Base-by-base conservation (phyloP, 2,888 invertebrate species). In the Cynaeus angustus region DNA sequence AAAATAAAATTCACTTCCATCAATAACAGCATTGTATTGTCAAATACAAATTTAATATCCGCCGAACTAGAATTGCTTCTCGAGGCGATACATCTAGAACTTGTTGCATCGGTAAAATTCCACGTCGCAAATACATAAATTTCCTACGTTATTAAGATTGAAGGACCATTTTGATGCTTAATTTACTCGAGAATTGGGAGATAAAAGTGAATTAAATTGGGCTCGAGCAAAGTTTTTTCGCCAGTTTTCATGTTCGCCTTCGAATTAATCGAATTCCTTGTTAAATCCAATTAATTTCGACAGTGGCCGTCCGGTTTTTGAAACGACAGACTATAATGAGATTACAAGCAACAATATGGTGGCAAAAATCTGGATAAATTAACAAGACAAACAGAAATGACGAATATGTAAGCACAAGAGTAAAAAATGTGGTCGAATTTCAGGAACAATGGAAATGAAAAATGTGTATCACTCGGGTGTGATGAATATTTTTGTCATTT, bases 21-120 rank as follows among this genome's bases (percentile, higher is more conserved):
- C 56, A 43, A 56, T 56, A 56, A 43, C 56, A 56, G 28, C 56
- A 13, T 56, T 56, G 56, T 56, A 41, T 59, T 59, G 59, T 59
- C 59, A 59, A 59, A 59, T 59, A 59, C 59, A 59, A 59, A 59
- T 59, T 45, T 59, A 59, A 59, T 59, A 59, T 59, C 59, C 59
- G 37, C 46, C 46, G 30, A 46, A 59, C 46, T 16, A 8, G 46
- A 33, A 59, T 33, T 59, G 59, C 33, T 59, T 59, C 59, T 59
- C 30, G 13, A 21, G 59, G 59, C 59, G 33, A 45, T 59, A 45
- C 58, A 58, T 58, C 58, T 28, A 55, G 1, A 33, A 59, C 59
- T 59, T 46, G 59, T 59, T 59, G 59, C 59, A 28, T 33, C 30
- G 28, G 46, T 46, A 59, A 43, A 59, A 56, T 41, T 28, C 41